Conservation (phyloP, 2,797 vertebrate species). For the Myoxocephalus aenaeus region DNA sequence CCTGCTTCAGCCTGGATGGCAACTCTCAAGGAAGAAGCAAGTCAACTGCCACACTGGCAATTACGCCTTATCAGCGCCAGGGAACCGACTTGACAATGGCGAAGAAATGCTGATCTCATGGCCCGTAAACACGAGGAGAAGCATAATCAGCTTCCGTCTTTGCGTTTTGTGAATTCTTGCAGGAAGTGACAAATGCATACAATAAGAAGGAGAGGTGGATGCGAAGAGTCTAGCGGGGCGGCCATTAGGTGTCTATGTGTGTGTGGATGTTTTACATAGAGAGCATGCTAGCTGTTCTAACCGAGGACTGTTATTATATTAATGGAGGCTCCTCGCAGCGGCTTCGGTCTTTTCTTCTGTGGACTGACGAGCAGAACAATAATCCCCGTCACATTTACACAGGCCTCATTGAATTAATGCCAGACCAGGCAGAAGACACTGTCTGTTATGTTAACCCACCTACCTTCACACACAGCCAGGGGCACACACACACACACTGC, state of each 20-base stretch:
- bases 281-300: conserved; percentile 41
- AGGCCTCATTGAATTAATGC: conserved; percentile 49
- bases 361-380: conserved; percentile 66
- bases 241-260: conserved; percentile 25
- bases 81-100: conserved; percentile 70
- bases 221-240: background rate
- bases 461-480: conserved; percentile 8
- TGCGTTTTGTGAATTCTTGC: conserved; percentile 46
- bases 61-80: conserved; percentile 77
- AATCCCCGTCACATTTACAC: conserved; percentile 53
- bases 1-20: conserved; percentile 62
- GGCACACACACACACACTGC: conserved; percentile 17
- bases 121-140: conserved; percentile 57
- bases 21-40: conserved; percentile 72
- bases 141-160: conserved; percentile 60
- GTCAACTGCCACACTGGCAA: conserved; percentile 70
- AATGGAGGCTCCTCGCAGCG: conserved; percentile 60
- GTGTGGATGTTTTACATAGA: conserved; percentile 14
- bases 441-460: conserved; percentile 45
- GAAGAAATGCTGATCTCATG: conserved; percentile 69
- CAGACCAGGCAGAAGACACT: conserved; percentile 27
- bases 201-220: conserved; percentile 18
- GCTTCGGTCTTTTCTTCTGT: conserved; percentile 45
- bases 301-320: conserved; percentile 65
- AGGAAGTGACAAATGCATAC: conserved; percentile 56